Conservation (phyloP, 2,113 vertebrate species). For the Microcebus tavaratra region DNA sequence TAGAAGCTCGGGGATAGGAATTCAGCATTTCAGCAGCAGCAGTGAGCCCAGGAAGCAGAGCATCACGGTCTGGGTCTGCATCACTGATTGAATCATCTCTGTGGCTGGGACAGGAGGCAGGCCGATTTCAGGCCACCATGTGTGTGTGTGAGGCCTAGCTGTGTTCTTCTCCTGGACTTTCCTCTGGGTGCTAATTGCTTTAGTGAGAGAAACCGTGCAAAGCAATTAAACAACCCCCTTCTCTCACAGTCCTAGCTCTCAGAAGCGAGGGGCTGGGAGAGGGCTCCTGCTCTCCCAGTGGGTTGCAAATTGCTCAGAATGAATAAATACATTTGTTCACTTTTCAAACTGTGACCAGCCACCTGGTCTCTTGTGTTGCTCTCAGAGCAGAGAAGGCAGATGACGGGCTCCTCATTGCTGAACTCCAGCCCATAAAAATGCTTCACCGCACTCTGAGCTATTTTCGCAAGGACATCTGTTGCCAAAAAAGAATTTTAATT, state of each 20-base stretch:
- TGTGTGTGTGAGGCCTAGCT: conserved; percentile 10
- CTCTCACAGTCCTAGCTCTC: conserved; percentile 62
- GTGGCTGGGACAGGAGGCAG: conserved; percentile 50
- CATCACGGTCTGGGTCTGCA: background rate
- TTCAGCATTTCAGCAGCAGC: background rate
- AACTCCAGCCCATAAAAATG: conserved; percentile 84
- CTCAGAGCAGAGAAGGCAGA: conserved; percentile 85
- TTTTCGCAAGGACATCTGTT: conserved; percentile 83
- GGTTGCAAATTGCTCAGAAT: conserved; percentile 83
- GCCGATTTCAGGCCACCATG: conserved; percentile 62
- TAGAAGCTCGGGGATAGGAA: background rate
- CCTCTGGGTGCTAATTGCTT: conserved; percentile 72
- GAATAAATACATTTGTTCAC: conserved; percentile 84
- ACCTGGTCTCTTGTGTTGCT: conserved; percentile 84
- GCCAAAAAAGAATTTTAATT: conserved; percentile 87
- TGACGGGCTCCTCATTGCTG: conserved; percentile 82
- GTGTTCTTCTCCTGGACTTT: conserved; percentile 66
- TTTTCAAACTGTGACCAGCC: conserved; percentile 82
- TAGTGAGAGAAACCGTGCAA: conserved; percentile 71
- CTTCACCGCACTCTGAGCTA: conserved; percentile 86
- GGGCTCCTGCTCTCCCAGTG: conserved; percentile 70
- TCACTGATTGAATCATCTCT: conserved; percentile 58
- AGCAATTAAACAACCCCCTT: conserved; percentile 66
- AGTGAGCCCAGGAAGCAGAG: background rate
- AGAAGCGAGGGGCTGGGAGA: conserved; percentile 67